Evolutionary conservation across 2,113 vertebrate genomes (phyloP).

Genomic region (Herpailurus yagouaroundi): DNA sequence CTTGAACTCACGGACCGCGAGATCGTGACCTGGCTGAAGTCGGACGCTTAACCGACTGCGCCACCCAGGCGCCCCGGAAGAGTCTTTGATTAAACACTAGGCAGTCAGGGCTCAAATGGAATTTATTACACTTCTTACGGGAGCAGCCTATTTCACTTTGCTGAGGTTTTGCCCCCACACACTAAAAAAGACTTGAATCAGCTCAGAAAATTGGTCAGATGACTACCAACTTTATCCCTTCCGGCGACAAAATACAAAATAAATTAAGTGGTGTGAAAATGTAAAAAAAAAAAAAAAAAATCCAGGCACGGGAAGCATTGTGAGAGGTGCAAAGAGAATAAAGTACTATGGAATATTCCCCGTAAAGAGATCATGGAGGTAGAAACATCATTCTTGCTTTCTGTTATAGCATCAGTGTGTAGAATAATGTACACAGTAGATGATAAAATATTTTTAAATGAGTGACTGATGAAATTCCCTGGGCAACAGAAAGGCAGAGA

Average conservation of each 20-base stretch:
- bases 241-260: background rate
- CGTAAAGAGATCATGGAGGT: background rate
- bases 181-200: background rate
- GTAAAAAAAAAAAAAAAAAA: no score
- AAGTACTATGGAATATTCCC: accelerated
- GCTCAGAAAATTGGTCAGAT: background rate
- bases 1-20: no score
- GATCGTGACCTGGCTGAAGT: no score
- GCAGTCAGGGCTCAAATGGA: background rate
- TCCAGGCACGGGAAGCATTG: background rate
- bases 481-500: background rate
- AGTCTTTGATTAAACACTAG: background rate
- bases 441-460: no score
- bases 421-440: accelerated
- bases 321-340: background rate
- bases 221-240: background rate
- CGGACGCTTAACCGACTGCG: no score
- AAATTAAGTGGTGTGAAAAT: background rate
- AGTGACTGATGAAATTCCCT: background rate
- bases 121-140: background rate
- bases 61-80: no score
- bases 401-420: accelerated
- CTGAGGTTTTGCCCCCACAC: background rate
- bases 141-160: background rate
- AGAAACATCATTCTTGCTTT: background rate